These are phyloP conservation scores for Tachina lurida DNA, from an alignment of 2,888 invertebrate species.

Conservation along the genomic window DNA sequence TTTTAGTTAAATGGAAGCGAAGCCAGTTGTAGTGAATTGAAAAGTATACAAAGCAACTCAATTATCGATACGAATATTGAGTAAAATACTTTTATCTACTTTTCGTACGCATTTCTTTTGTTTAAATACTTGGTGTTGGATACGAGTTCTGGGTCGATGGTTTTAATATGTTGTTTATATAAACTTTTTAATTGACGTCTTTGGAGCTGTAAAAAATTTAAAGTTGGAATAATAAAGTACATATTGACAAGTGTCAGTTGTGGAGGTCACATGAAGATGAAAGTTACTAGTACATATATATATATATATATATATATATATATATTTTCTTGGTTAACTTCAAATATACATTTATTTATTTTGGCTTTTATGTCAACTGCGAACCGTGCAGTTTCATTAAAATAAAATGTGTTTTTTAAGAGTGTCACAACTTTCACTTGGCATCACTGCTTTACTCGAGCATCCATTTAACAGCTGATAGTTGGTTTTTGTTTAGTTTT, in stretches of 20 bases:
- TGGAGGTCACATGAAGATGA: constrained; percentile 52
- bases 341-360: background rate
- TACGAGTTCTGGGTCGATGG: constrained; percentile 19
- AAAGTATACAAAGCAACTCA: constrained; percentile 62
- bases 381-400: too few relatives aligned
- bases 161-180: constrained; percentile 33
- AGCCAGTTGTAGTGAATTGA: constrained; percentile 50
- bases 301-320: background rate
- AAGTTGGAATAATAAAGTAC: constrained; percentile 2
- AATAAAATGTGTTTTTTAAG: too few relatives aligned
- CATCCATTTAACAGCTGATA: too few relatives aligned
- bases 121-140: constrained; percentile 44
- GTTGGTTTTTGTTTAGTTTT: too few relatives aligned
- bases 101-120: constrained; percentile 7
- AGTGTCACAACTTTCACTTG: too few relatives aligned
- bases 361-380: background rate
- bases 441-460: too few relatives aligned
- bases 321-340: background rate
- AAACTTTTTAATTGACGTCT: constrained; percentile 62
- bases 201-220: constrained; percentile 16
- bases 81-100: constrained; percentile 43
- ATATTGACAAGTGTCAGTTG: constrained; percentile 62
- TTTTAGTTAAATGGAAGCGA: constrained; percentile 48
- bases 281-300: background rate
- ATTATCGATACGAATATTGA: constrained; percentile 54